Conservation (phyloP, 2,113 vertebrate genomes). For the Alligator sinensis region DNA sequence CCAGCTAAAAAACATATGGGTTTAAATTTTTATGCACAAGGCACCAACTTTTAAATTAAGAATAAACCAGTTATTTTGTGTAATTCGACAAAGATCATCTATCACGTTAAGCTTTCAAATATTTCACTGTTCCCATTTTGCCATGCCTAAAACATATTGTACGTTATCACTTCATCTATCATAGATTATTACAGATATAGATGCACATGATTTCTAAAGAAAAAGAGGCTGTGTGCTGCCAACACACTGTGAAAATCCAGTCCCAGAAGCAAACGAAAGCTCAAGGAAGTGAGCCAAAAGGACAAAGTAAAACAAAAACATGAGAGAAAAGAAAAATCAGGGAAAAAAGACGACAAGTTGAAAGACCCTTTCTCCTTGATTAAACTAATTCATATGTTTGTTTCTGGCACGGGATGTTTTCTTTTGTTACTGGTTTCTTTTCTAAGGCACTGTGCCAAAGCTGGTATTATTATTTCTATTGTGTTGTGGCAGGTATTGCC, state of each 20-base stretch:
- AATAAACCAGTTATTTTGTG: slow-evolving; percentile 34
- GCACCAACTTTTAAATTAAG: slow-evolving; percentile 39
- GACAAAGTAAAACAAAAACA: neutral
- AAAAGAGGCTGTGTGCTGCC: neutral
- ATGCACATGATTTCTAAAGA: slow-evolving; percentile 20
- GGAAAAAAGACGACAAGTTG: neutral
- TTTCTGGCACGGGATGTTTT: slow-evolving; percentile 4
- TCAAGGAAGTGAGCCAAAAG: slow-evolving; percentile 20
- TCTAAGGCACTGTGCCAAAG: neutral
- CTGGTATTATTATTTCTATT: neutral
- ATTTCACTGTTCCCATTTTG: slow-evolving; percentile 57
- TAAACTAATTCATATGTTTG: slow-evolving; percentile 33
- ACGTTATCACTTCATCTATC: slow-evolving; percentile 56
- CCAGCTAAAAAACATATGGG: slow-evolving; percentile 22
- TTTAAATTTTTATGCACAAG: slow-evolving; percentile 25
- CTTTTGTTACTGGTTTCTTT: neutral
- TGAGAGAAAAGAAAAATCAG: neutral
- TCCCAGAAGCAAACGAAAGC: neutral
- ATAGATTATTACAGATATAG: slow-evolving; percentile 38
- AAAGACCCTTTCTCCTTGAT: slow-evolving; percentile 13
- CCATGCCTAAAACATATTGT: slow-evolving; percentile 43
- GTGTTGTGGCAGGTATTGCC: neutral
- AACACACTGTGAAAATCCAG: neutral
- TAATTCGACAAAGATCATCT: slow-evolving; percentile 34
- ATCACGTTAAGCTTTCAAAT: slow-evolving; percentile 55